Evolutionary conservation across 1,140 invertebrate genomes (phyloP).

Genomic region (Ctenoplectra terminalis): DNA sequence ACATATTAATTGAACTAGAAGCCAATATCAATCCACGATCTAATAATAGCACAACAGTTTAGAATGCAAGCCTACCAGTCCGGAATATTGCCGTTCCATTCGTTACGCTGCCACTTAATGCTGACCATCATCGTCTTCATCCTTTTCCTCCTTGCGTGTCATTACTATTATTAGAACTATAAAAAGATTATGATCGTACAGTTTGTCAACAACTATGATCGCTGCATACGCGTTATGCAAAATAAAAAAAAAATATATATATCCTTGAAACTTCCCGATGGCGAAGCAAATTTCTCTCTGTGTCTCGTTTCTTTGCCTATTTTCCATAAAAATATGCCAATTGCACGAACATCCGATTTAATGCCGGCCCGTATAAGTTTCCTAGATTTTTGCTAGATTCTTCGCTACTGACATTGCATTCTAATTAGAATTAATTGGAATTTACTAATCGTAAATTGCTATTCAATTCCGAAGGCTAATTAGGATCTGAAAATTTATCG

Average conservation of each 20-base stretch:
- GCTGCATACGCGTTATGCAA: too few relatives aligned
- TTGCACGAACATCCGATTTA: too few relatives aligned
- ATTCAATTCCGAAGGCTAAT: background rate
- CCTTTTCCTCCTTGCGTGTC: background rate
- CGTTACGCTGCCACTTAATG: conserved; percentile 2
- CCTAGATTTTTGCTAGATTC: too few relatives aligned
- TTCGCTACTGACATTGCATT: background rate
- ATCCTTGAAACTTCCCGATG: too few relatives aligned
- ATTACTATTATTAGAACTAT: conserved; percentile 37
- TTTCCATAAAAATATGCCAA: too few relatives aligned
- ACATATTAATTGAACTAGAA: background rate
- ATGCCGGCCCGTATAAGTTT: too few relatives aligned
- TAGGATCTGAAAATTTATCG: background rate
- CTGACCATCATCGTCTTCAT: background rate
- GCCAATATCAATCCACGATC: background rate
- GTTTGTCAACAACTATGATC: background rate
- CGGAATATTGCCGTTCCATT: conserved; percentile 39
- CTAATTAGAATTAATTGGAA: background rate
- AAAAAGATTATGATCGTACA: background rate
- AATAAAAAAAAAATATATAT: too few relatives aligned
- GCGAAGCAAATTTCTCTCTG: too few relatives aligned
- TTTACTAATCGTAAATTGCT: too few relatives aligned
- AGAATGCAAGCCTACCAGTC: conserved; percentile 18
- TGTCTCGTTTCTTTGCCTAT: too few relatives aligned
- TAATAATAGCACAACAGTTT: conserved; percentile 33